phyloP scores from a whole-genome alignment of 2,113 vertebrate genomes.

The Takifugu bimaculatus region DNA sequence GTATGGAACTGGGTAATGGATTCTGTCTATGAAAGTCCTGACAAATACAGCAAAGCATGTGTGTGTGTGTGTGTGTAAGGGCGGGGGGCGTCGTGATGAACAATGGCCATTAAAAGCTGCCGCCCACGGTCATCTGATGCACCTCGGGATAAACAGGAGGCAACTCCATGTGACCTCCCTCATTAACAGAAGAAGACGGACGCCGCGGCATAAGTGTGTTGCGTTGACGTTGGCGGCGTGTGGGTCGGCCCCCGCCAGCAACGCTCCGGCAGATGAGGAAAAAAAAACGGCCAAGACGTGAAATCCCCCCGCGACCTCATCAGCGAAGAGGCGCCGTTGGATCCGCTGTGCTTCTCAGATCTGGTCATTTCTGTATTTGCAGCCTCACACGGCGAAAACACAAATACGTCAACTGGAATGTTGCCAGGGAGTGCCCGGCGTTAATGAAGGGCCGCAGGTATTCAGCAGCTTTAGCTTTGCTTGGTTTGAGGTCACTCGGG shows the following conservation, averaged over 20 bases:
- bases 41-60: too few species aligned
- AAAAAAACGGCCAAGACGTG: not conserved
- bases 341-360: not conserved
- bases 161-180: constrained; percentile 52
- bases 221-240: constrained; percentile 17
- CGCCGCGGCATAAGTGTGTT: constrained; percentile 16
- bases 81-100: constrained; percentile 5
- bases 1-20: too few species aligned
- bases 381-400: too few species aligned
- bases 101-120: not conserved
- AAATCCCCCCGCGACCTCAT: not conserved
- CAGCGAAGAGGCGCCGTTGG: constrained; percentile 23
- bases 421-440: too few species aligned
- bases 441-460: too few species aligned
- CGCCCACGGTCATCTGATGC: constrained; percentile 38
- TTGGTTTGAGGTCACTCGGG: too few species aligned
- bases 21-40: too few species aligned
- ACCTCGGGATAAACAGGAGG: constrained; percentile 51
- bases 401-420: too few species aligned
- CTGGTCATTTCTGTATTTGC: too few species aligned
- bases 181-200: constrained; percentile 59
- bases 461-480: too few species aligned
- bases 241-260: constrained; percentile 32
- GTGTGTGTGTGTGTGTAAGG: constrained; percentile 5
- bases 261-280: constrained; percentile 10